phyloP scores from a whole-genome alignment of 2,888 invertebrate genomes.

The Hyppa rectilinea region DNA sequence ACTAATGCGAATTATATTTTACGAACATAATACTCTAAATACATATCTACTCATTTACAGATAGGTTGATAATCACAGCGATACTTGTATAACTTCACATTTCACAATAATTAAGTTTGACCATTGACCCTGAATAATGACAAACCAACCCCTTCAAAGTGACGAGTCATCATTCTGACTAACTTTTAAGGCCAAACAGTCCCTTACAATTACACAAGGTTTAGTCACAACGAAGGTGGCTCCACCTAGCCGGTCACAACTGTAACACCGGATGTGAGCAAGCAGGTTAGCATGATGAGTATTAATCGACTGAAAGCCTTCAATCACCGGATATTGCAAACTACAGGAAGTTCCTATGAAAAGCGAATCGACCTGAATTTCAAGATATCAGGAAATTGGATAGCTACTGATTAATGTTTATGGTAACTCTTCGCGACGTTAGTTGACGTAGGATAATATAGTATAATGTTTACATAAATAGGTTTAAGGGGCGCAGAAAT shows the following conservation, averaged over 20 bases:
- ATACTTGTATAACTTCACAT: conserved; percentile 5
- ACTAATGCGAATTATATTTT: background rate
- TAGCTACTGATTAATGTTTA: conserved; percentile 61
- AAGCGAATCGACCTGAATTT: conserved; percentile 69
- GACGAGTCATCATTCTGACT: conserved; percentile 34
- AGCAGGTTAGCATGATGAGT: conserved; percentile 68
- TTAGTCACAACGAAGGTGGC: conserved; percentile 48
- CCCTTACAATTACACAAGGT: conserved; percentile 30
- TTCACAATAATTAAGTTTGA: conserved; percentile 9
- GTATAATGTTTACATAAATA: background rate
- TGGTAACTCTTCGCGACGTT: conserved; percentile 17
- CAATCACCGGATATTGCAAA: conserved; percentile 83
- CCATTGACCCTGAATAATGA: conserved; percentile 17
- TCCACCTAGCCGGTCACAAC: conserved; percentile 38
- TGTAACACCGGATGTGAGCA: conserved; percentile 72
- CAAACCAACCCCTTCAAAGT: background rate
- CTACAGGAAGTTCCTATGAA: conserved; percentile 73
- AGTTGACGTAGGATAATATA: conserved; percentile 3
- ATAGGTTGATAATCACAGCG: background rate
- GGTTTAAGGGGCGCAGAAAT: background rate
- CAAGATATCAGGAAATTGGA: conserved; percentile 78
- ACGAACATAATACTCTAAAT: background rate
- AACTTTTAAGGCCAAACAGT: conserved; percentile 26
- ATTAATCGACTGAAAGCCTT: conserved; percentile 86
- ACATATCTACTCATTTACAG: too few species aligned